A percentile compares a stretch with the other conserved stretches of the same genome.
phyloP scores from a whole-genome alignment of 1,140 invertebrate genomes.

The Pissodes strobi region DNA sequence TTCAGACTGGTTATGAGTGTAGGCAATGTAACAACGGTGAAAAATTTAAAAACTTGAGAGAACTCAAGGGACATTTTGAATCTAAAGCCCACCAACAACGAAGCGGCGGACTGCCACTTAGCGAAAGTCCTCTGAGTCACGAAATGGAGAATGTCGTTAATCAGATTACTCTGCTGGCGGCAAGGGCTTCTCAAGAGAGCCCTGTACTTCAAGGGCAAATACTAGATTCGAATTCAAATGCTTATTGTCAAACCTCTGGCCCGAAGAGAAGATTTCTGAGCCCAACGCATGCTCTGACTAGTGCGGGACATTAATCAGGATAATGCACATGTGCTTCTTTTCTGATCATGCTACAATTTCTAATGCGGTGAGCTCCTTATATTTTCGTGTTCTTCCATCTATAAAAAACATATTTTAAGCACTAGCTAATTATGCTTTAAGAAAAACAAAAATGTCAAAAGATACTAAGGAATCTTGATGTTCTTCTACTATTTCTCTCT shows the following conservation, averaged over 20 bases:
- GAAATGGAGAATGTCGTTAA: constrained; percentile 84
- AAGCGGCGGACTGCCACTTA: constrained; percentile 52
- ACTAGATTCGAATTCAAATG: constrained; percentile 57
- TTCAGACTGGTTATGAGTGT: constrained; percentile 73
- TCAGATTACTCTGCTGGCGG: constrained; percentile 77
- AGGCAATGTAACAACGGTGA: constrained; percentile 66
- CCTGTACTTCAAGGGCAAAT: constrained; percentile 38
- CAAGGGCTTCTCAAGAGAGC: constrained; percentile 66
- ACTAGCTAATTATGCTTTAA: too few relatives aligned
- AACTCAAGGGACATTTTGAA: constrained; percentile 72
- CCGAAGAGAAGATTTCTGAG: constrained; percentile 58
- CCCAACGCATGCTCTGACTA: constrained; percentile 60
- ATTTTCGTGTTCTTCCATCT: too few relatives aligned
- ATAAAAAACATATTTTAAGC: too few relatives aligned
- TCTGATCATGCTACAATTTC: too few relatives aligned
- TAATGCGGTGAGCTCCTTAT: too few relatives aligned
- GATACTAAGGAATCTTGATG: too few relatives aligned
- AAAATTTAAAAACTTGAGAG: constrained; percentile 62
- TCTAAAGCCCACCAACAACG: constrained; percentile 58
- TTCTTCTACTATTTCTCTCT: too few relatives aligned
- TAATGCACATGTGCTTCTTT: too few relatives aligned
- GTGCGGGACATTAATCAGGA: constrained; percentile 60
- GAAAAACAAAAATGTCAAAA: too few relatives aligned
- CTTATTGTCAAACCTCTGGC: constrained; percentile 60
- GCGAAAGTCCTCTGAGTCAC: constrained; percentile 67